Evolutionary conservation across 2,797 vertebrate genomes (phyloP).

Genomic region (Distichodus sexfasciatus): DNA sequence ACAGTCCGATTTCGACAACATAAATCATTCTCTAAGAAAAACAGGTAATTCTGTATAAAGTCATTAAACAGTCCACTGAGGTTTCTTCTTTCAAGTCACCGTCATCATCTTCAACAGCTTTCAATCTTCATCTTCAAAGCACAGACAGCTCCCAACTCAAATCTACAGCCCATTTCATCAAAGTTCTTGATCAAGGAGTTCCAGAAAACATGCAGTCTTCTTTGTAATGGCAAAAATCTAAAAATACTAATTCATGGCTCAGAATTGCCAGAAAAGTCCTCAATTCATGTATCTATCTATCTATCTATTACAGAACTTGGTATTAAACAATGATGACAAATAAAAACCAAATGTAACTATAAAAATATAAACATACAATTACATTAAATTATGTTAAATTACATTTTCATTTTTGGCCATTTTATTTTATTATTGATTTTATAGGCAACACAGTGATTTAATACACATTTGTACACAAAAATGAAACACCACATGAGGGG

Average conservation of each 20-base stretch:
- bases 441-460: constrained; percentile 27
- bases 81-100: constrained; percentile 14
- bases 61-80: constrained; percentile 5
- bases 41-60: too few species aligned
- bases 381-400: constrained; percentile 21
- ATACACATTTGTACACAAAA: constrained; percentile 36
- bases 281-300: too few species aligned
- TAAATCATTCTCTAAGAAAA: too few species aligned
- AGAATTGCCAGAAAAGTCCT: not conserved
- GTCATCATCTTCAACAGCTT: too few species aligned
- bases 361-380: constrained; percentile 14
- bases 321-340: too few species aligned
- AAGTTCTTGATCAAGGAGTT: not conserved
- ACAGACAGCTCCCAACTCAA: constrained; percentile 5
- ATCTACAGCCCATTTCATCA: not conserved
- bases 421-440: constrained; percentile 18
- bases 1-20: too few species aligned
- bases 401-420: constrained; percentile 28
- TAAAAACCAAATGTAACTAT: too few species aligned
- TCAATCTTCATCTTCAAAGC: not conserved
- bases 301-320: too few species aligned
- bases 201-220: not conserved
- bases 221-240: constrained; percentile 1
- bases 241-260: not conserved
- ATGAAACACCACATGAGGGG: constrained; percentile 44